A percentile compares a stretch with the other conserved stretches of the same genome.
Evolutionary conservation across 1,140 invertebrate genomes (phyloP).

Genomic region (Heliconius melpomene): DNA sequence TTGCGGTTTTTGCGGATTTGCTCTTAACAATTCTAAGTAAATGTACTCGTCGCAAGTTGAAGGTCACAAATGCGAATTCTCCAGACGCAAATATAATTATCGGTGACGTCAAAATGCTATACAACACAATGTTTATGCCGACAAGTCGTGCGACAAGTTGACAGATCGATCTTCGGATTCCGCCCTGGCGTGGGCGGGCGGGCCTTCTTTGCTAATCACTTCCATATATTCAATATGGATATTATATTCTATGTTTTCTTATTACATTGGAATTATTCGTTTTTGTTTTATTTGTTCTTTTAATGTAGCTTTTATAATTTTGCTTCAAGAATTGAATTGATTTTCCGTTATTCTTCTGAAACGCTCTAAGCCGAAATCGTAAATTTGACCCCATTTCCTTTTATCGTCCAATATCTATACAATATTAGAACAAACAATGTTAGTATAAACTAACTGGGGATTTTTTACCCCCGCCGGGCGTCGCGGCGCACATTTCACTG

Average conservation of each 20-base stretch:
- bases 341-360: background rate
- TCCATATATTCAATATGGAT: background rate
- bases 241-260: background rate
- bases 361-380: background rate
- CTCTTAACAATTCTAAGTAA: background rate
- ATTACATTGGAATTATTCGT: background rate
- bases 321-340: background rate
- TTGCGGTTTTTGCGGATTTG: background rate
- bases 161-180: constrained; percentile 34
- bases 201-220: constrained; percentile 10
- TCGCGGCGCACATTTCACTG: constrained; percentile 32
- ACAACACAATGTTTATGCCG: constrained; percentile 23
- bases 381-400: background rate
- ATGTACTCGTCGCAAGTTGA: constrained; percentile 20
- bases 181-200: constrained; percentile 31
- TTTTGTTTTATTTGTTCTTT: background rate
- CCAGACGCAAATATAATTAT: constrained; percentile 22
- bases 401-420: background rate
- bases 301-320: too few species aligned
- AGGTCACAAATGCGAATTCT: constrained; percentile 23
- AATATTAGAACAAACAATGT: constrained; percentile 12
- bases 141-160: constrained; percentile 29
- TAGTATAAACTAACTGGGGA: constrained; percentile 29
- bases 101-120: constrained; percentile 24
- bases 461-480: constrained; percentile 23